Base-by-base conservation (phyloP, 2,113 vertebrate species). In the Entomyzon cyanotis region DNA sequence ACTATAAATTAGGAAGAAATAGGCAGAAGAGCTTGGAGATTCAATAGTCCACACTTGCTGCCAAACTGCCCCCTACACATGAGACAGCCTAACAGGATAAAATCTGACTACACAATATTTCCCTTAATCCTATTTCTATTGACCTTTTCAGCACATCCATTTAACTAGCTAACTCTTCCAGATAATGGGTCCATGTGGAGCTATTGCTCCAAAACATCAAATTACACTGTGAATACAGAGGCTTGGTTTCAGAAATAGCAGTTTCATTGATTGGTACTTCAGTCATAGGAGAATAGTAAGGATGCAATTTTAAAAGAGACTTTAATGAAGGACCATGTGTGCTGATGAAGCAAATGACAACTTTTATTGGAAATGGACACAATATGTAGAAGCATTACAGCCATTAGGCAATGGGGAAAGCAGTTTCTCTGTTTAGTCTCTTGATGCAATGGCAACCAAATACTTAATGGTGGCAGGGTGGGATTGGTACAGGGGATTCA, bases 121-220 rank as follows among this genome's bases (percentile, higher is more conserved):
- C 23, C 33, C 24, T 85, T 76, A 89, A 58, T 90, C 56, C 50
- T 44, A 10, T 52, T 90, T 79, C 71, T 77, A 67, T 42, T 93
- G 78, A 83, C 82, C 75, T 94, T 95, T 91, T 46, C 75, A 55
- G 55, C 42, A 59, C 6, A 59, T 47, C 27, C 55, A 83, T 93
- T 94, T 94, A 90, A 90, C 24, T 93, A 91, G 59, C 30, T 49
- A 88, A 50, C 47, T 88, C 63, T 87, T 91, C 39, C 39, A 81
- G 39, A 70, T 90, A 92, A 95, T 78, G 71, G 85, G 56, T 85
- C 82, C 21, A 0, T 59, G 39, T 77, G 75, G 85, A 79, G 81
- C 87, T 83, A 42, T 69, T 83, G 68, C 67, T 95, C 82, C 62
- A 90, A 93, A 95, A 73, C 33, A 62, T 50, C 58, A 89, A 84